These are phyloP conservation scores for Lordiphosa collinella DNA, from an alignment of 1,140 invertebrate species.

Conservation along the genomic window DNA sequence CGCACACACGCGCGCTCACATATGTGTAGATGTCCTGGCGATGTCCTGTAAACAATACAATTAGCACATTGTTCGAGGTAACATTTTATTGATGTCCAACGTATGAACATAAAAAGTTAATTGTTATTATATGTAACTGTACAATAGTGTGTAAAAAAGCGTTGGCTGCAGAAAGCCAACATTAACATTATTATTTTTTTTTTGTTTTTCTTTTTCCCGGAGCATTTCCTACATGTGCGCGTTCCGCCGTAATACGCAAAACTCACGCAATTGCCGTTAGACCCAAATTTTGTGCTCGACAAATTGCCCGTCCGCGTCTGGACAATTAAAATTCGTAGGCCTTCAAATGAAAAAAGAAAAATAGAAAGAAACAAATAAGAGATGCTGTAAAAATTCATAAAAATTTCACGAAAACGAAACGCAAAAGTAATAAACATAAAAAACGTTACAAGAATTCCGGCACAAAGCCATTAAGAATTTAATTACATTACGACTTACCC, in stretches of 20 bases:
- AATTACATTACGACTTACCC: conserved; percentile 64
- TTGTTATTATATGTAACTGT: conserved; percentile 36
- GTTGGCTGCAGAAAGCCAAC: conserved; percentile 12
- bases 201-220: conserved; percentile 20
- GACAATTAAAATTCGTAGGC: conserved; percentile 79
- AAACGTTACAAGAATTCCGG: conserved; percentile 13
- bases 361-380: conserved; percentile 20
- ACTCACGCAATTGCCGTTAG: conserved; percentile 61
- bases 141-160: conserved; percentile 31
- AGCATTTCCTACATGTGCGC: conserved; percentile 51
- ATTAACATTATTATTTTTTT: conserved; percentile 12
- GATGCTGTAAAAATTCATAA: conserved; percentile 51
- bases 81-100: conserved; percentile 45
- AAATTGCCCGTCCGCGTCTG: conserved; percentile 56
- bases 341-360: conserved; percentile 52
- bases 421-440: conserved; percentile 51
- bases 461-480: conserved; percentile 44
- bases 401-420: conserved; percentile 3
- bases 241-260: conserved; percentile 50
- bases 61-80: conserved; percentile 17
- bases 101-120: conserved; percentile 47
- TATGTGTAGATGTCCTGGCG: conserved; percentile 1
- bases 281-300: conserved; percentile 68
- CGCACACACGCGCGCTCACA: background rate
- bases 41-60: conserved; percentile 24